These are phyloP conservation scores for Sminthurinus signatus DNA, from an alignment of 1,140 invertebrate species.

Conservation along the genomic window DNA sequence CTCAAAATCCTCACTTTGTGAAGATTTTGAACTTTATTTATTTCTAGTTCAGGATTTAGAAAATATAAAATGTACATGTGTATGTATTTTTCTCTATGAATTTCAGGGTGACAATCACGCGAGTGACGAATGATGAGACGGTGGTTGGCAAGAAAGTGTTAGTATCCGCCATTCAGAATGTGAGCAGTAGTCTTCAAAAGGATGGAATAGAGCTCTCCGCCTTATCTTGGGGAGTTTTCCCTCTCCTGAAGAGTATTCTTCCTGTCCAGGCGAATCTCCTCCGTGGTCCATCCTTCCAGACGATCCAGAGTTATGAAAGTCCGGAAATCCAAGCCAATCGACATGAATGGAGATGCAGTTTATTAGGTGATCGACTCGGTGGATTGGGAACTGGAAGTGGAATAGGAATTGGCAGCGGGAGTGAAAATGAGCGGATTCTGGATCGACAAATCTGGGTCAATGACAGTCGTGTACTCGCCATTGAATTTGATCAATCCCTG, in stretches of 20 bases:
- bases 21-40: no score
- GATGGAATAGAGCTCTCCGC: slow-evolving; percentile 24
- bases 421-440: slow-evolving; percentile 33
- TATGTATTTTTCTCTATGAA: no score
- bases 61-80: no score
- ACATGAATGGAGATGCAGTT: slow-evolving; percentile 38
- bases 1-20: no score
- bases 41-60: no score
- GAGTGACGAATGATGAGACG: slow-evolving; percentile 3
- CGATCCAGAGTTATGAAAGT: slow-evolving; percentile 16
- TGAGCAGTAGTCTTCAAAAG: slow-evolving; percentile 30
- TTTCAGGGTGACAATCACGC: slow-evolving; percentile 20
- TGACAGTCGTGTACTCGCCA: slow-evolving; percentile 68
- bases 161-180: slow-evolving; percentile 27
- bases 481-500: slow-evolving; percentile 83
- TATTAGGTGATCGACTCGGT: slow-evolving; percentile 26
- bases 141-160: slow-evolving; percentile 12
- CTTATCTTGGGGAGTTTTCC: slow-evolving; percentile 30
- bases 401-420: no score
- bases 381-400: no score
- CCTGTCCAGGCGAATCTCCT: slow-evolving; percentile 32
- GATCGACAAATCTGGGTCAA: slow-evolving; percentile 50
- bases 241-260: slow-evolving; percentile 24
- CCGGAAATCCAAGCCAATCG: slow-evolving; percentile 18
- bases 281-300: slow-evolving; percentile 29